phyloP scores from a whole-genome alignment of 2,113 vertebrate genomes.

The Falco punctatus region DNA sequence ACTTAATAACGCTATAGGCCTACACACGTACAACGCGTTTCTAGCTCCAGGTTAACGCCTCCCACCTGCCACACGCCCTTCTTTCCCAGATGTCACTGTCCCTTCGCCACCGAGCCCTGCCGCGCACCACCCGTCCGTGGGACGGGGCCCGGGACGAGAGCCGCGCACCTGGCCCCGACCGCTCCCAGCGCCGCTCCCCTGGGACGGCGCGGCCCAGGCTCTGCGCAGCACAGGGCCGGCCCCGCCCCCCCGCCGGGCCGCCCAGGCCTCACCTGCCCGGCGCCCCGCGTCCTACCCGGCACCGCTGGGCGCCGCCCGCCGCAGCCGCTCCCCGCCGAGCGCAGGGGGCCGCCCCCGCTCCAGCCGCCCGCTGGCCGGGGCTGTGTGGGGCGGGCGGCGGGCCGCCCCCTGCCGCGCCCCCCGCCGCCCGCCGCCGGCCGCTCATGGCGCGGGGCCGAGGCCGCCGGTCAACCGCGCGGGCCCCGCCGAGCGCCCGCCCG shows the following conservation, averaged over 20 bases:
- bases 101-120: accelerated
- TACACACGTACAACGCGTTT: too few species aligned
- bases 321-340: too few species aligned
- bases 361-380: too few species aligned
- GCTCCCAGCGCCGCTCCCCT: background rate
- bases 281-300: background rate
- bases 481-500: too few species aligned
- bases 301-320: background rate
- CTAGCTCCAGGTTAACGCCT: accelerated
- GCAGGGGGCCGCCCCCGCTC: too few species aligned
- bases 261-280: background rate
- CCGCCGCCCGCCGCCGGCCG: background rate
- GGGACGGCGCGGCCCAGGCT: accelerated
- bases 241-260: accelerated
- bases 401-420: too few species aligned
- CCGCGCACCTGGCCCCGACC: accelerated
- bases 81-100: accelerated
- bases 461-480: too few species aligned
- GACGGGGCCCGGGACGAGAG: background rate
- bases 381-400: background rate
- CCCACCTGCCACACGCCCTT: background rate
- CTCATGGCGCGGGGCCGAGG: too few species aligned
- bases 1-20: too few species aligned
- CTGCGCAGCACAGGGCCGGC: accelerated
- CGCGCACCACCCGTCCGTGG: accelerated